A percentile compares a stretch with the other conserved stretches of the same genome.
Evolutionary conservation across 2,888 invertebrate species (phyloP).

Genomic region (Sphaeridia pumilis): DNA sequence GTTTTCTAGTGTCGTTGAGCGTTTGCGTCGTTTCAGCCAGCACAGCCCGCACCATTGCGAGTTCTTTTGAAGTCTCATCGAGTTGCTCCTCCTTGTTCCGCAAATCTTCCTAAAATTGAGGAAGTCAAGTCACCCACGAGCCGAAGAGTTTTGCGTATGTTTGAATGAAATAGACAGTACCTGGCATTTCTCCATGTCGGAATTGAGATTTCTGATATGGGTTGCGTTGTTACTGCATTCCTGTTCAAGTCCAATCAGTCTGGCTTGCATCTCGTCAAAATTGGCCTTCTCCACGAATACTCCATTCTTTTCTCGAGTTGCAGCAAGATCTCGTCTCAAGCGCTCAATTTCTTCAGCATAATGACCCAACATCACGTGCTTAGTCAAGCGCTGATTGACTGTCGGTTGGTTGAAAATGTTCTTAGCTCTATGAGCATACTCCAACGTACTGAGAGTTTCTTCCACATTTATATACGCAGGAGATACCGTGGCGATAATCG

Average conservation of each 20-base stretch:
- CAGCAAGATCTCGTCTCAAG: slow-evolving; percentile 70
- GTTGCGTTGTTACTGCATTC: slow-evolving; percentile 58
- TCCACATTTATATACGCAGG: slow-evolving; percentile 77
- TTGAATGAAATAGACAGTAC: slow-evolving; percentile 35
- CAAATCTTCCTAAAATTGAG: slow-evolving; percentile 38
- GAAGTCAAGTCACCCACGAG: no score
- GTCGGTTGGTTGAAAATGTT: slow-evolving; percentile 88
- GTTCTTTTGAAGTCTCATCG: slow-evolving; percentile 33
- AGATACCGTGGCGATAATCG: slow-evolving; percentile 91
- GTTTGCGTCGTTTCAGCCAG: slow-evolving; percentile 30
- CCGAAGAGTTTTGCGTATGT: no score
- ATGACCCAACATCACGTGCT: slow-evolving; percentile 61
- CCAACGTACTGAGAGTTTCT: slow-evolving; percentile 87
- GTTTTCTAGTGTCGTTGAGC: slow-evolving; percentile 44
- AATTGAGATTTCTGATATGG: slow-evolving; percentile 55
- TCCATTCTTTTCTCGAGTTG: slow-evolving; percentile 76
- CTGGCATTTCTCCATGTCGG: slow-evolving; percentile 53
- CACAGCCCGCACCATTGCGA: slow-evolving; percentile 18
- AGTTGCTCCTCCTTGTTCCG: slow-evolving; percentile 39
- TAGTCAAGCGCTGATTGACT: slow-evolving; percentile 79
- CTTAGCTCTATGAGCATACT: slow-evolving; percentile 89
- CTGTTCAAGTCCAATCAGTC: slow-evolving; percentile 53
- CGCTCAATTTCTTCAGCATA: slow-evolving; percentile 85
- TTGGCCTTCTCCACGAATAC: slow-evolving; percentile 76
- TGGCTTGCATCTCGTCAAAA: slow-evolving; percentile 56